Percentiles rank a stretch among this genome's conserved stretches.
Conservation (phyloP, 2,888 invertebrate species). For the Orchesellides sinensis region DNA sequence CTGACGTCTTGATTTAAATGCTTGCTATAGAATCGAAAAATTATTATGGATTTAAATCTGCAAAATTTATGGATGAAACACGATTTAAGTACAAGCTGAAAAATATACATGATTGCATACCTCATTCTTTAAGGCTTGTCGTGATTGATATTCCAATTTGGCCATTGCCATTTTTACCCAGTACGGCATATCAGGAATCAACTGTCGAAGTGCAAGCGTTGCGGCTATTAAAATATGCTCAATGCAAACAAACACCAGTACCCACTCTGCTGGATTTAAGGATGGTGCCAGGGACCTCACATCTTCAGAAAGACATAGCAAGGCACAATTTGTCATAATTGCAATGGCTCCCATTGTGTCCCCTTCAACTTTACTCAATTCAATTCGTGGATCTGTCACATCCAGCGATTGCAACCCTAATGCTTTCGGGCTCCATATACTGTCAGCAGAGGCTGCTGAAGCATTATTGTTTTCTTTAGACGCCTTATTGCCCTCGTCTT, state of each 20-base stretch:
- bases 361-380: conserved; percentile 80
- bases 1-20: conserved; percentile 77
- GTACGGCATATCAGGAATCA: conserved; percentile 85
- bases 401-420: conserved; percentile 76
- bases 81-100: background rate
- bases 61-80: background rate
- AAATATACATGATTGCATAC: too few relatives aligned
- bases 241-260: conserved; percentile 82
- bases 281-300: conserved; percentile 78
- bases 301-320: conserved; percentile 83
- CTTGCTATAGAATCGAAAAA: conserved; percentile 76
- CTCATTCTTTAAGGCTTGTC: conserved; percentile 82
- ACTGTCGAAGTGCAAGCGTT: conserved; percentile 82
- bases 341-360: conserved; percentile 76
- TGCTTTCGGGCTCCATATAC: conserved; percentile 68
- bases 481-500: conserved; percentile 9
- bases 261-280: conserved; percentile 78
- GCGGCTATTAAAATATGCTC: conserved; percentile 84
- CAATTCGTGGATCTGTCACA: conserved; percentile 78
- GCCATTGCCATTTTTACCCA: conserved; percentile 83
- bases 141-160: conserved; percentile 81
- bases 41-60: background rate
- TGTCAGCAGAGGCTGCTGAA: conserved; percentile 26
- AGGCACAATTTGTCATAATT: conserved; percentile 55
- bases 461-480: conserved; percentile 62